Conservation (phyloP, 2,113 vertebrate genomes). For the Mungos mungo region DNA sequence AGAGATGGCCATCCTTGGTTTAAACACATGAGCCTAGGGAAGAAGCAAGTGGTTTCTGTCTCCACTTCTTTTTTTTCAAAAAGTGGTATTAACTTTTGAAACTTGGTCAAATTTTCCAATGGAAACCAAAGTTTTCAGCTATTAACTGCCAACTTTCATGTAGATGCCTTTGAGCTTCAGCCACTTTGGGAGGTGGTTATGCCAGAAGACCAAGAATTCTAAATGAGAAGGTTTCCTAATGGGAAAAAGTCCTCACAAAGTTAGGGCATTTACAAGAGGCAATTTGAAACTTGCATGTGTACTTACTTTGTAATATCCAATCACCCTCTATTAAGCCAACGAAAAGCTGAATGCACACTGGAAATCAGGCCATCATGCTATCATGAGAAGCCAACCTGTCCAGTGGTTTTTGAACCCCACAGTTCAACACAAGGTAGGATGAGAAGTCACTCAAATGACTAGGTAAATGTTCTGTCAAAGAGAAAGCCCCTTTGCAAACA, state of each 20-base stretch:
- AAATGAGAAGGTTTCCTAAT: neutral
- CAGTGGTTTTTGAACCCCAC: conserved; percentile 68
- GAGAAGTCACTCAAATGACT: neutral
- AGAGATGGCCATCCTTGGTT: neutral
- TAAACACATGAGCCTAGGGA: neutral
- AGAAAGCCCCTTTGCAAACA: neutral
- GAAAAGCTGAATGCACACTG: conserved; percentile 57
- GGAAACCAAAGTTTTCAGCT: neutral
- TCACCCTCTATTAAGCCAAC: conserved; percentile 58
- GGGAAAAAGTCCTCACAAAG: conserved; percentile 58
- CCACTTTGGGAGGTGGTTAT: neutral
- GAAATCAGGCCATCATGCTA: conserved; percentile 61
- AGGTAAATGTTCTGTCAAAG: neutral
- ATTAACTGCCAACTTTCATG: neutral
- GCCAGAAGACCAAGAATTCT: neutral
- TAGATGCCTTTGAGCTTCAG: neutral
- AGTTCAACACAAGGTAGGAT: conserved; percentile 55
- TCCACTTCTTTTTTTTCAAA: neutral
- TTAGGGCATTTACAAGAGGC: conserved; percentile 35
- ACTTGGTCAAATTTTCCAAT: neutral
- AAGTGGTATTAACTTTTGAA: conserved; percentile 28
- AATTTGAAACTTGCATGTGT: neutral
- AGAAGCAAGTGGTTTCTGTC: neutral
- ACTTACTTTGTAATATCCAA: conserved; percentile 42
- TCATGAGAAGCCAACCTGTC: conserved; percentile 61